Conservation (phyloP, 2,797 vertebrate species). For the Apogon talboti region DNA sequence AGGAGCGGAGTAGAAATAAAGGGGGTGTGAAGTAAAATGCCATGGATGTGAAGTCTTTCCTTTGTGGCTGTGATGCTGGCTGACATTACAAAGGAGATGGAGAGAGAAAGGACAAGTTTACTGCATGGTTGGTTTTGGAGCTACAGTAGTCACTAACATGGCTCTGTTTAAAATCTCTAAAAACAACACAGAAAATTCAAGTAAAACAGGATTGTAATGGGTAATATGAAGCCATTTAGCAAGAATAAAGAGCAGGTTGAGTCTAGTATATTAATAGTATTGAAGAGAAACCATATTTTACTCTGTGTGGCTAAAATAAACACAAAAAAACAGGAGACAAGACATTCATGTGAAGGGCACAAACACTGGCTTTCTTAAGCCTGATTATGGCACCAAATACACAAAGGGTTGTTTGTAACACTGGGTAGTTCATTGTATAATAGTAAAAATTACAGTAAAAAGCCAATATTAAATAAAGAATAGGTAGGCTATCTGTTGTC, state of each 20-base stretch:
- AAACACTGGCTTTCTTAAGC: conserved; percentile 18
- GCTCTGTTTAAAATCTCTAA: conserved; percentile 37
- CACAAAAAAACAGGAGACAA: conserved; percentile 16
- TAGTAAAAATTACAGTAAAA: conserved; percentile 55
- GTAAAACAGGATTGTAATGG: conserved; percentile 77
- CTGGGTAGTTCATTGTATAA: conserved; percentile 71
- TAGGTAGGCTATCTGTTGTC: conserved; percentile 39
- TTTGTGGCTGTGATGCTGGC: conserved; percentile 6
- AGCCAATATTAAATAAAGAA: conserved; percentile 64
- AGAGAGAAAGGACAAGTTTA: conserved; percentile 10
- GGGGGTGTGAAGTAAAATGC: conserved; percentile 15
- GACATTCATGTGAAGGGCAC: conserved; percentile 54
- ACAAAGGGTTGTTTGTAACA: conserved; percentile 64
- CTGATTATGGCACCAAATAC: conserved; percentile 43
- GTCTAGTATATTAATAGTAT: conserved; percentile 8
- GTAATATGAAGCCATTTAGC: conserved; percentile 32
- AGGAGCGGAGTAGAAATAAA: background rate
- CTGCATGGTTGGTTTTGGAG: conserved; percentile 13
- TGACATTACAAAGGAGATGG: conserved; percentile 1
- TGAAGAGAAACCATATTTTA: conserved; percentile 18
- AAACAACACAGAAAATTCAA: conserved; percentile 75
- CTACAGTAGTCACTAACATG: conserved; percentile 41
- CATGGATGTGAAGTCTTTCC: conserved; percentile 2
- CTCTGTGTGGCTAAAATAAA: background rate
- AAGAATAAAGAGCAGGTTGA: conserved; percentile 4